Evolutionary conservation across 2,797 vertebrate species (phyloP).

Genomic region (Apogon talboti): DNA sequence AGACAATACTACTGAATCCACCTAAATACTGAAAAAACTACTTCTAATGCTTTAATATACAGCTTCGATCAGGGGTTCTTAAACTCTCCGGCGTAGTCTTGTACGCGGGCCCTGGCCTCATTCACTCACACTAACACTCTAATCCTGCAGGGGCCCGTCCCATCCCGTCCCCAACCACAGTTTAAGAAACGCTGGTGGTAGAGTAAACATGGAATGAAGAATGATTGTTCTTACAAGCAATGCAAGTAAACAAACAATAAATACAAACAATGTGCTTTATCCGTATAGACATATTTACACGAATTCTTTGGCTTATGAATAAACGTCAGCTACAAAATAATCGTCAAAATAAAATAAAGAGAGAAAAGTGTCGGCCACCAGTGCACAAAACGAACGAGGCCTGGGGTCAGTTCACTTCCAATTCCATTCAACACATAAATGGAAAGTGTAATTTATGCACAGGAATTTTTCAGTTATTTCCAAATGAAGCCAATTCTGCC

Average conservation of each 20-base stretch:
- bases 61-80: slow-evolving; percentile 77
- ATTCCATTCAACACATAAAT: slow-evolving; percentile 61
- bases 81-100: slow-evolving; percentile 70
- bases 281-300: slow-evolving; percentile 99
- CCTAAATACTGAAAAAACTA: slow-evolving; percentile 91
- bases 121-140: slow-evolving; percentile 33
- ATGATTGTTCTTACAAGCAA: slow-evolving; percentile 94
- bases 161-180: slow-evolving; percentile 21
- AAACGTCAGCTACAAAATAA: slow-evolving; percentile 89
- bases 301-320: slow-evolving; percentile 99
- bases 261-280: slow-evolving; percentile 99
- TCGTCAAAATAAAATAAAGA: slow-evolving; percentile 67
- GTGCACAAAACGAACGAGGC: slow-evolving; percentile 89
- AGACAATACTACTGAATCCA: slow-evolving; percentile 86
- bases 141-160: slow-evolving; percentile 6
- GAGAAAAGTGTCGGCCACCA: slow-evolving; percentile 90
- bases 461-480: slow-evolving; percentile 29
- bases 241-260: slow-evolving; percentile 97
- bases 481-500: neutral
- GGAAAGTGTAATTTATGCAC: slow-evolving; percentile 21
- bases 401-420: slow-evolving; percentile 73
- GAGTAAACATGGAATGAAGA: slow-evolving; percentile 87
- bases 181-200: slow-evolving; percentile 70
- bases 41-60: slow-evolving; percentile 90
- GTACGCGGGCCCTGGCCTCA: slow-evolving; percentile 31